These are phyloP conservation scores for Plectropomus leopardus DNA, from an alignment of 2,113 vertebrate species.

Conservation along the genomic window DNA sequence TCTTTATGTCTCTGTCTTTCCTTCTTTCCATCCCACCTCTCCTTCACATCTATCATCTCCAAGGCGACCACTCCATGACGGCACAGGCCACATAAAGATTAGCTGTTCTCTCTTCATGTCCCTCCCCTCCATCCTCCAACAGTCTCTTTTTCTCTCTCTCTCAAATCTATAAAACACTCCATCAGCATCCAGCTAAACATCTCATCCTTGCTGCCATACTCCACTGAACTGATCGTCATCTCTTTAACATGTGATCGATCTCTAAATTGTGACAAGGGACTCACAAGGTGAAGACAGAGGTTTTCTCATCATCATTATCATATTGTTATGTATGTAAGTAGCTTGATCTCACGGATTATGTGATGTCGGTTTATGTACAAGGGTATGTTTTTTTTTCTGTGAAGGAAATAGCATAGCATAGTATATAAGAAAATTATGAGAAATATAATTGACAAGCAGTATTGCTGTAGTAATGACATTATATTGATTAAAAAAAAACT, in stretches of 20 bases:
- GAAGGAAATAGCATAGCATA: too few relatives aligned
- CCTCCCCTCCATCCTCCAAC: constrained; percentile 15
- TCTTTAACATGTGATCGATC: constrained; percentile 36
- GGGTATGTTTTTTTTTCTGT: too few relatives aligned
- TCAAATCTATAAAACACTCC: constrained; percentile 31
- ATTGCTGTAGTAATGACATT: background rate
- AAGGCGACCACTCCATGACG: constrained; percentile 56
- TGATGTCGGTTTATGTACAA: background rate
- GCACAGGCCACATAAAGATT: constrained; percentile 60
- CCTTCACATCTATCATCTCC: constrained; percentile 70
- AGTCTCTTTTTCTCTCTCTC: constrained; percentile 3
- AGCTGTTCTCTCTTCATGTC: constrained; percentile 47
- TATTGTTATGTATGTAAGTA: background rate
- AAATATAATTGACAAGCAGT: background rate
- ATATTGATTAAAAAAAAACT: background rate
- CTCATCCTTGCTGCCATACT: constrained; percentile 47
- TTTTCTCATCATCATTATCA: constrained; percentile 16
- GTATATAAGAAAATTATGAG: background rate
- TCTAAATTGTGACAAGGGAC: constrained; percentile 42
- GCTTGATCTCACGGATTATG: background rate
- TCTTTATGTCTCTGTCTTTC: constrained; percentile 24
- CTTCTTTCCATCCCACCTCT: constrained; percentile 44
- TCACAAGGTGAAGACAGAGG: too few relatives aligned
- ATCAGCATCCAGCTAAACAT: constrained; percentile 55
- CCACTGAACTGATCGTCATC: constrained; percentile 35